These are phyloP conservation scores for Branchinecta lynchi DNA, from an alignment of 1,140 invertebrate species.

Conservation along the genomic window DNA sequence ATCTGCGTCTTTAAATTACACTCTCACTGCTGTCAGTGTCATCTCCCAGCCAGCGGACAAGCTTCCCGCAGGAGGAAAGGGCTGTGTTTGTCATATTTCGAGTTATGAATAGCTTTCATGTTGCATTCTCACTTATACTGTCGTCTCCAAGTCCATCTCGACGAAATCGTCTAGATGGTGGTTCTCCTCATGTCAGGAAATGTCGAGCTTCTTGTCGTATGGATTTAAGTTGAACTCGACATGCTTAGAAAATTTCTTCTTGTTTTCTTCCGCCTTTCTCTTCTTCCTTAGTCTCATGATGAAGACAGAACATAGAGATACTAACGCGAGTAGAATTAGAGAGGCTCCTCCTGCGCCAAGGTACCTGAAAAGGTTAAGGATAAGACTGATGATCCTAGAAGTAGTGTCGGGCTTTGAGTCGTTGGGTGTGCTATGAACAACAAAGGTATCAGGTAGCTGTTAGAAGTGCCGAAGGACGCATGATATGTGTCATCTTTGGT, in stretches of 20 bases:
- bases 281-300: neutral
- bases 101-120: no score
- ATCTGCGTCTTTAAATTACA: no score
- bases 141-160: neutral
- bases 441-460: no score
- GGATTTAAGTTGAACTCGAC: conserved; percentile 3
- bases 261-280: neutral
- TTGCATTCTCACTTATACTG: neutral
- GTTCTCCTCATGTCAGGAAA: conserved; percentile 3
- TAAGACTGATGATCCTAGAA: no score
- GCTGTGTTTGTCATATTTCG: no score
- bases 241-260: neutral
- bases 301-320: neutral
- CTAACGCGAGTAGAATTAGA: neutral
- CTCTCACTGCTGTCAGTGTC: no score
- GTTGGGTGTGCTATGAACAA: no score
- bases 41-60: no score
- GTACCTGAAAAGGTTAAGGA: neutral
- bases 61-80: no score
- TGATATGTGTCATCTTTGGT: no score
- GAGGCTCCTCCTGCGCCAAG: neutral
- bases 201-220: conserved; percentile 1
- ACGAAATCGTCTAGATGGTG: conserved; percentile 3
- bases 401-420: no score
- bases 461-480: no score